These are phyloP conservation scores for Oxytorus armatus DNA, from an alignment of 2,888 invertebrate species.

Conservation along the genomic window DNA sequence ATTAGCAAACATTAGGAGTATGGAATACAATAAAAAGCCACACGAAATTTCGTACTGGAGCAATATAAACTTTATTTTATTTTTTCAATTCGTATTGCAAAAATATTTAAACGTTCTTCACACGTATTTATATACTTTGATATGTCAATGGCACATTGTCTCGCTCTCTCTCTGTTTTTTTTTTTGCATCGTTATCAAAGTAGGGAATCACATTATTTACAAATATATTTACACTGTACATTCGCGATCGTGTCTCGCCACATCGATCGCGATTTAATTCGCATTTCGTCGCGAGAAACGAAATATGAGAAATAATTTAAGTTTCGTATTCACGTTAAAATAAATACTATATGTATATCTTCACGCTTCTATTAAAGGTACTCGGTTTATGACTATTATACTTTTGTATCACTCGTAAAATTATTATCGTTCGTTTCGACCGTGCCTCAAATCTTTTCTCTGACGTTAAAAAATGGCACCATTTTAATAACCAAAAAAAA, in stretches of 20 bases:
- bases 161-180: neutral
- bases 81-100: slow-evolving; percentile 74
- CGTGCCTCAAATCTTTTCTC: too few species aligned
- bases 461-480: neutral
- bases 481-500: too few species aligned
- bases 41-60: slow-evolving; percentile 40
- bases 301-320: slow-evolving; percentile 46
- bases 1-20: neutral
- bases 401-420: slow-evolving; percentile 74
- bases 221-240: slow-evolving; percentile 76
- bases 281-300: slow-evolving; percentile 35
- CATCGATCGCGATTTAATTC: slow-evolving; percentile 60
- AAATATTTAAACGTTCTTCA: slow-evolving; percentile 75
- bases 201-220: slow-evolving; percentile 60
- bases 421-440: slow-evolving; percentile 4
- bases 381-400: slow-evolving; percentile 76
- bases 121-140: slow-evolving; percentile 65
- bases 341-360: slow-evolving; percentile 65
- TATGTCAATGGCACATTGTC: slow-evolving; percentile 71
- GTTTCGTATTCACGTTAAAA: slow-evolving; percentile 48
- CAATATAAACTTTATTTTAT: slow-evolving; percentile 63
- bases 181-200: slow-evolving; percentile 40
- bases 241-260: neutral
- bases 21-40: slow-evolving; percentile 5
- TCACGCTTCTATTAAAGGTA: slow-evolving; percentile 73